These are phyloP conservation scores for Aselliscus stoliczkanus DNA, from an alignment of 2,797 vertebrate species.

Conservation along the genomic window DNA sequence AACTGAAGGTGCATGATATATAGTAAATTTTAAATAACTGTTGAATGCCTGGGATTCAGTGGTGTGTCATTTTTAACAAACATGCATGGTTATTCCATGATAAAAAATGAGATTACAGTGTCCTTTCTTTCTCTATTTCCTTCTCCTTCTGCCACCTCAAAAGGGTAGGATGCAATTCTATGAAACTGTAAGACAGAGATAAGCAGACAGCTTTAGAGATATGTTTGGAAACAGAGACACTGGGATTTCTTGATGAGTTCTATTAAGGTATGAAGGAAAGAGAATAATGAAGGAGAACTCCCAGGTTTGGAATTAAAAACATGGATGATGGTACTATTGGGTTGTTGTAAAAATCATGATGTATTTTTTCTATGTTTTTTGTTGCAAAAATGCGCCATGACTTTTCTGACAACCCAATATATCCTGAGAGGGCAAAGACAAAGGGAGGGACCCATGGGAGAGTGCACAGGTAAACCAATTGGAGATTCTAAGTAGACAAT, in stretches of 20 bases:
- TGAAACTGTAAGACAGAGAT: not conserved
- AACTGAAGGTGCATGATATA: not conserved
- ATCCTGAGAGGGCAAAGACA: not conserved
- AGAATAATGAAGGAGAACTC: not conserved
- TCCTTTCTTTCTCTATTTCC: not conserved
- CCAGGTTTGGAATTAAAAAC: not conserved
- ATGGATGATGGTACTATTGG: not conserved
- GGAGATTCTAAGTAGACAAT: not conserved
- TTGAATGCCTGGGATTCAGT: not conserved
- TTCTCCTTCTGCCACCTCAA: not conserved
- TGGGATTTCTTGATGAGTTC: not conserved
- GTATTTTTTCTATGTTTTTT: too few relatives aligned
- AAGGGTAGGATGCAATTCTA: not conserved
- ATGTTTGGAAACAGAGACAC: not conserved
- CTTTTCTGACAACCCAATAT: too few relatives aligned
- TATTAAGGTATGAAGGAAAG: not conserved
- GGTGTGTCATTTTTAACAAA: not conserved
- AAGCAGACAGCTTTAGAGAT: not conserved
- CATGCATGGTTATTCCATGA: not conserved
- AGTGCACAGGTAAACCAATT: not conserved
- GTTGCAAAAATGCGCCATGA: too few relatives aligned
- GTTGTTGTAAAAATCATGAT: too few relatives aligned
- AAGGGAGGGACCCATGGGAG: not conserved
- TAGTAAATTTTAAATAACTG: not conserved
- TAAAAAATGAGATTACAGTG: not conserved